These are phyloP conservation scores for Drosophila pallidifrons DNA, from an alignment of 1,140 invertebrate genomes.

Conservation along the genomic window DNA sequence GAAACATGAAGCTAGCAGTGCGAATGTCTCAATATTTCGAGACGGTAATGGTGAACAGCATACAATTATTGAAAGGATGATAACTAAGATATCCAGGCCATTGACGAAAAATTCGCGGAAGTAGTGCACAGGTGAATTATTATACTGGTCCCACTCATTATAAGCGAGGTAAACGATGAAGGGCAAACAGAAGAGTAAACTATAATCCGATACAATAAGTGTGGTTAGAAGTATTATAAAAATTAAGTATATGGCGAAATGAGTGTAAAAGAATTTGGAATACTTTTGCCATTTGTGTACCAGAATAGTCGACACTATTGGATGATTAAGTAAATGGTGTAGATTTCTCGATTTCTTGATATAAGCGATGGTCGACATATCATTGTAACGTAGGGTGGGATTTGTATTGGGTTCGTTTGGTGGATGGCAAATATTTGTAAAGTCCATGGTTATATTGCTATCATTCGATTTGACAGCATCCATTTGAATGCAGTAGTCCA, in stretches of 20 bases:
- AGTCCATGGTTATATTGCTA: not conserved
- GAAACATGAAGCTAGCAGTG: not conserved
- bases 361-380: not conserved
- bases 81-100: constrained; percentile 1
- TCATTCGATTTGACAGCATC: not conserved
- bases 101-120: not conserved
- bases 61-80: not conserved
- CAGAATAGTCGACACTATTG: not conserved
- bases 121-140: not conserved
- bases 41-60: not conserved
- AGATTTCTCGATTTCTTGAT: constrained; percentile 3
- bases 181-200: not conserved
- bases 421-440: constrained; percentile 16
- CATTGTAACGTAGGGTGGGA: not conserved
- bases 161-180: not conserved
- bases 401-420: not conserved
- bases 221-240: not conserved
- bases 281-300: not conserved
- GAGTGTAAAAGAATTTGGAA: constrained; percentile 2
- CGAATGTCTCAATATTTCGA: not conserved
- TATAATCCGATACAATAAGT: not conserved
- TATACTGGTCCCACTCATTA: not conserved
- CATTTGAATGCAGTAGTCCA: constrained; percentile 2
- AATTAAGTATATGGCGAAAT: not conserved
- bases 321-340: constrained; percentile 5